Percentiles rank a stretch among this genome's conserved stretches.
Evolutionary conservation across 1,140 invertebrate genomes (phyloP).

Genomic region (Bombus confusus): DNA sequence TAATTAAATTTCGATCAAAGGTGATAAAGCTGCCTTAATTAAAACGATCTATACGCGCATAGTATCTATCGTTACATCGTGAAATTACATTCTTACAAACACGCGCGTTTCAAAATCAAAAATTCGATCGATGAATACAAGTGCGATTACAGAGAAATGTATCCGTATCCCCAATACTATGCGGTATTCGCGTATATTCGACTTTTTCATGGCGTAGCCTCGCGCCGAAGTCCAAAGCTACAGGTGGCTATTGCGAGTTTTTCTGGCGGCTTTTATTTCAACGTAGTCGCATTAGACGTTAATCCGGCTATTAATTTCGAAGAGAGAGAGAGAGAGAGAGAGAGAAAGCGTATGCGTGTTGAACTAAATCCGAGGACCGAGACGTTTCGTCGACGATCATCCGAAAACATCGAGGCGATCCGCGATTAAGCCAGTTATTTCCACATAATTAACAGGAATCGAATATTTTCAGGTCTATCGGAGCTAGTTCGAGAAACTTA

Average conservation of each 20-base stretch:
- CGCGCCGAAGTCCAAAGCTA: conserved; percentile 30
- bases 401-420: background rate
- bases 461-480: conserved; percentile 43
- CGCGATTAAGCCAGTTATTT: conserved; percentile 31
- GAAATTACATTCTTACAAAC: background rate
- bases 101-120: background rate
- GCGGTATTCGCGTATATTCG: background rate
- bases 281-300: conserved; percentile 25
- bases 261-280: conserved; percentile 44
- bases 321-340: background rate
- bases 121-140: background rate
- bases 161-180: background rate
- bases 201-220: background rate
- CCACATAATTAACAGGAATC: conserved; percentile 31
- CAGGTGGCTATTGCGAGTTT: conserved; percentile 47
- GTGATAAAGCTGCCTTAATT: background rate
- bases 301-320: conserved; percentile 37
- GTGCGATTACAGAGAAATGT: too few relatives aligned
- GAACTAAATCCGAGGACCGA: background rate
- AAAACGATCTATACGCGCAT: background rate
- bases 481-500: background rate
- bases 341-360: accelerated
- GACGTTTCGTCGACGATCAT: too few relatives aligned
- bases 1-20: background rate
- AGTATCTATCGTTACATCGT: too few relatives aligned